Conservation (phyloP, 2,113 vertebrate species). For the Poicephalus meyeri region DNA sequence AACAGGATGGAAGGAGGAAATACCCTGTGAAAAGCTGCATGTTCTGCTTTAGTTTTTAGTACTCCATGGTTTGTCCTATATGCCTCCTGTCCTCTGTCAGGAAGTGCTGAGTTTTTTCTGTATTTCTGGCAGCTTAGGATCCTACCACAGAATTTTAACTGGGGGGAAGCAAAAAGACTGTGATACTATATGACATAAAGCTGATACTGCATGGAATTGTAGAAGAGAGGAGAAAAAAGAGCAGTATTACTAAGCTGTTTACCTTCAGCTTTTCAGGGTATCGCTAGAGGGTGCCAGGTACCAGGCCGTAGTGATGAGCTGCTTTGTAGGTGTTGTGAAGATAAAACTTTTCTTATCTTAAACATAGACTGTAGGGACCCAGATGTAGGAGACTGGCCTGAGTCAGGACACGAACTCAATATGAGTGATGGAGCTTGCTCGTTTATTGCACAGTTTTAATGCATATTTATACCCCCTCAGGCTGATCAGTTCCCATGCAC, state of each 20-base stretch:
- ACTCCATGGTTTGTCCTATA: background rate
- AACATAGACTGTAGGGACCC: background rate
- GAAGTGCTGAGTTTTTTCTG: background rate
- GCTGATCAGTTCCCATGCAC: too few relatives aligned
- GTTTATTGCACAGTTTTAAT: too few relatives aligned
- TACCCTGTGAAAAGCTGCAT: background rate
- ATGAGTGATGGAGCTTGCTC: too few relatives aligned
- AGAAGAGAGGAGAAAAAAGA: background rate
- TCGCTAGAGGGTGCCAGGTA: slow-evolving; percentile 40
- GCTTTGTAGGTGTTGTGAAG: background rate
- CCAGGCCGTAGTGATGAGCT: background rate
- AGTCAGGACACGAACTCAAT: too few relatives aligned
- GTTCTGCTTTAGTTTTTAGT: background rate
- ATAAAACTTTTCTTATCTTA: background rate
- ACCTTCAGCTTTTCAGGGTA: background rate
- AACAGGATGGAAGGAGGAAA: background rate
- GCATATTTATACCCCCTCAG: too few relatives aligned
- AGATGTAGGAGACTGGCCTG: too few relatives aligned
- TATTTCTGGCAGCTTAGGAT: background rate
- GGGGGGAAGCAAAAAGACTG: background rate
- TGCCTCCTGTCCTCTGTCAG: background rate
- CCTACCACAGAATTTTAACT: background rate
- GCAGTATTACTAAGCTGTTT: background rate
- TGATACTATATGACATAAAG: background rate
- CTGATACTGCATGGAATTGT: background rate